phyloP scores from a whole-genome alignment of 2,113 vertebrate species.

The Lonchura striata region DNA sequence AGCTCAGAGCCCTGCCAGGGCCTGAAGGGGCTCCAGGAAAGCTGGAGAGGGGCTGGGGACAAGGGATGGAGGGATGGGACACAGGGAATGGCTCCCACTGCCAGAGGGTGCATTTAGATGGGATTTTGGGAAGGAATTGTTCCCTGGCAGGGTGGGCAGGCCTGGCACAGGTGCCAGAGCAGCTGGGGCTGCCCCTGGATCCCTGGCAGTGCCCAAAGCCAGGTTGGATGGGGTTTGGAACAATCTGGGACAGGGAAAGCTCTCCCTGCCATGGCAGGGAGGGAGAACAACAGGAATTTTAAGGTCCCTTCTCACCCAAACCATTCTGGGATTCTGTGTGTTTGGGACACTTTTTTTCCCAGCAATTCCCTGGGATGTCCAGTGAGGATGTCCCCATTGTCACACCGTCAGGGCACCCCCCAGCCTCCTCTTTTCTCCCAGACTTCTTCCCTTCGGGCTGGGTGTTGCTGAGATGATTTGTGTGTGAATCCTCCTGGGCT shows the following conservation, averaged over 20 bases:
- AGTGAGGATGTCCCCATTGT: fast-evolving
- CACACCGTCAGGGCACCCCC: background rate
- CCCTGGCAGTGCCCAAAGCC: background rate
- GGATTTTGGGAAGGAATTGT: background rate
- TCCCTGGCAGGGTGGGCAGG: background rate
- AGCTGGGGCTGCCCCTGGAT: background rate
- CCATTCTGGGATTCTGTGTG: background rate
- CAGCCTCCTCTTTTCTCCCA: background rate
- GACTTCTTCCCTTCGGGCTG: background rate
- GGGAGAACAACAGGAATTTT: background rate
- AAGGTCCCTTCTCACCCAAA: no score
- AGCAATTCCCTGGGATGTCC: fast-evolving
- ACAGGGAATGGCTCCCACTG: background rate
- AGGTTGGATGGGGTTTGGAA: fast-evolving
- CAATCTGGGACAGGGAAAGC: fast-evolving
- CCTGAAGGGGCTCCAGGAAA: background rate
- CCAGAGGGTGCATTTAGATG: fast-evolving
- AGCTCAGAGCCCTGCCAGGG: background rate
- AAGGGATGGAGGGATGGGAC: background rate
- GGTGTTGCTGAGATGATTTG: background rate
- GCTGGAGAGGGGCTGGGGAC: background rate
- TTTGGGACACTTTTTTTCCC: background rate
- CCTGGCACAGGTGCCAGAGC: background rate
- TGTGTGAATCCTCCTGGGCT: background rate
- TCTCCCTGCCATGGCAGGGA: background rate